Percentiles rank a stretch among this genome's conserved stretches.
Evolutionary conservation across 2,888 invertebrate species (phyloP).

Genomic region (Cotesia congregata): DNA sequence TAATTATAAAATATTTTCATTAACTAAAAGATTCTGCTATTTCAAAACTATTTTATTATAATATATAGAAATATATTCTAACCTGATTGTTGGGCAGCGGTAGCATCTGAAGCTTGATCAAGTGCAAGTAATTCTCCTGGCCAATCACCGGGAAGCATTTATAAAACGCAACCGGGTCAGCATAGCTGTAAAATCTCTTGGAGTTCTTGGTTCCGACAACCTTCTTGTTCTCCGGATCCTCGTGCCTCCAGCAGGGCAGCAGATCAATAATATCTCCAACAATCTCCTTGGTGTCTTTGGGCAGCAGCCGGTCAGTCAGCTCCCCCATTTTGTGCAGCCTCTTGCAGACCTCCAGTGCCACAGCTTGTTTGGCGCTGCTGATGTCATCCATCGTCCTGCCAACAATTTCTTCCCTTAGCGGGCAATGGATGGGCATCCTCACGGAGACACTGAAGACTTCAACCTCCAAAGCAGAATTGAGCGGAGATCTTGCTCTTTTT

Average conservation of each 20-base stretch:
- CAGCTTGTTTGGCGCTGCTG: conserved; percentile 81
- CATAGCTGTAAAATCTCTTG: conserved; percentile 56
- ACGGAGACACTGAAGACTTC: conserved; percentile 72
- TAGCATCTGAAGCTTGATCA: neutral
- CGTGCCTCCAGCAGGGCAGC: conserved; percentile 77
- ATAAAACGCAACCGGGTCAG: conserved; percentile 70
- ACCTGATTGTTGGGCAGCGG: neutral
- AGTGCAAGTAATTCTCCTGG: conserved; percentile 53
- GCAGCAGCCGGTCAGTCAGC: conserved; percentile 80
- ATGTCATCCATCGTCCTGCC: conserved; percentile 66
- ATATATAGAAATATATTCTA: too few species aligned
- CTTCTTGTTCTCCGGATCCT: conserved; percentile 39
- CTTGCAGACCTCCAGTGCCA: conserved; percentile 83
- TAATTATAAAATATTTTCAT: too few species aligned
- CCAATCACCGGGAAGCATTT: conserved; percentile 61
- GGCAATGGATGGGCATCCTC: conserved; percentile 83
- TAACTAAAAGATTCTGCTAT: too few species aligned
- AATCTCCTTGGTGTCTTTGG: conserved; percentile 51
- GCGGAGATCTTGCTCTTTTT: too few species aligned
- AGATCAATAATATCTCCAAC: conserved; percentile 71
- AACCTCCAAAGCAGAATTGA: neutral
- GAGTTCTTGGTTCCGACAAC: conserved; percentile 54
- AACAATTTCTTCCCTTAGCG: conserved; percentile 80
- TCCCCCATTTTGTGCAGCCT: conserved; percentile 80
- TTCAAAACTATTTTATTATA: too few species aligned